Percentiles rank a stretch among this genome's conserved stretches.
Evolutionary conservation across 2,113 vertebrate genomes (phyloP).

Genomic region (Xiphophorus maculatus): DNA sequence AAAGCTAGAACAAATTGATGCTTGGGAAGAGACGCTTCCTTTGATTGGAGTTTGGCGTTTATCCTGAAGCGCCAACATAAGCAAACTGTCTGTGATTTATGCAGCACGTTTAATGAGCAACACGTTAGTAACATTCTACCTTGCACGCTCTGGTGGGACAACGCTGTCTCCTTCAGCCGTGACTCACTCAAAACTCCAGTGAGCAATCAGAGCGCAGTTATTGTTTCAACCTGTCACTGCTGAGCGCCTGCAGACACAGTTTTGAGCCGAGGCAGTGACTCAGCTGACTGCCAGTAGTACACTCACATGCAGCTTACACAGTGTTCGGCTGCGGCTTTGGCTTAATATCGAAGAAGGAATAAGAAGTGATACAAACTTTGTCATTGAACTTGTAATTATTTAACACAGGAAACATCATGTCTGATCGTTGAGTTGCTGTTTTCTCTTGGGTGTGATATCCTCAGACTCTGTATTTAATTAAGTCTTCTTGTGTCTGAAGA

Average conservation of each 20-base stretch:
- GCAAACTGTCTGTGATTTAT: slow-evolving; percentile 12
- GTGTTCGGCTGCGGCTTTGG: slow-evolving; percentile 18
- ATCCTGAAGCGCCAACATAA: not conserved
- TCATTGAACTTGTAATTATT: slow-evolving; percentile 28
- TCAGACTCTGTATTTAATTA: slow-evolving; percentile 3
- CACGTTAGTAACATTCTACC: slow-evolving; percentile 13
- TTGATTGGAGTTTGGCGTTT: not conserved
- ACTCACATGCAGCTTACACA: slow-evolving; percentile 56
- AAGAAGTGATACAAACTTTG: slow-evolving; percentile 18
- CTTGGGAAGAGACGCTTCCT: not conserved
- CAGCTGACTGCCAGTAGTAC: slow-evolving; percentile 53
- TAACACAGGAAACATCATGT: slow-evolving; percentile 32
- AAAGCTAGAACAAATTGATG: not conserved
- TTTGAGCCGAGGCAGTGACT: slow-evolving; percentile 64
- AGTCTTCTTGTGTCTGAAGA: slow-evolving; percentile 24
- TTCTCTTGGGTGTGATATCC: slow-evolving; percentile 15
- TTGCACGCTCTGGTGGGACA: slow-evolving; percentile 58
- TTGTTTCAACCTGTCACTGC: slow-evolving; percentile 73
- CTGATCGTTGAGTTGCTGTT: slow-evolving; percentile 16
- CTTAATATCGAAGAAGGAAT: slow-evolving; percentile 23
- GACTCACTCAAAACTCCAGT: slow-evolving; percentile 74
- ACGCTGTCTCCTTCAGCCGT: slow-evolving; percentile 60
- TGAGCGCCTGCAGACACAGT: slow-evolving; percentile 70
- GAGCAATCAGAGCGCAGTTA: slow-evolving; percentile 72
- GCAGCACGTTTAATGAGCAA: slow-evolving; percentile 9